A percentile compares a stretch with the other conserved stretches of the same genome.
These are phyloP conservation scores for Campylomormyrus tamandua DNA, from an alignment of 2,113 vertebrate genomes.

Conservation along the genomic window DNA sequence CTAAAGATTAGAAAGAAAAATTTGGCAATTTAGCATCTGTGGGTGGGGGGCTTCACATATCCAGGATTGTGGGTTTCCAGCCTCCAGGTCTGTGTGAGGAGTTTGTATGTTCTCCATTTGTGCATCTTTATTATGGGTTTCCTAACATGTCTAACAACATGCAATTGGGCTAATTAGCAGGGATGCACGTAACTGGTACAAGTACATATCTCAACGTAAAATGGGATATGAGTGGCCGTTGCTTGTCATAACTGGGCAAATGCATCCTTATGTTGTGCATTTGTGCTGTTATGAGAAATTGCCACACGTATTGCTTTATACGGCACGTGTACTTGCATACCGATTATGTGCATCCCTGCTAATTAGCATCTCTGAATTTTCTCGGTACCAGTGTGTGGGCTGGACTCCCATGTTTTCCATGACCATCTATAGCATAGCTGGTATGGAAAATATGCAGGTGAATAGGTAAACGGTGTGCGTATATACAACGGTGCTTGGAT, in stretches of 20 bases:
- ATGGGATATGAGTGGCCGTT: not conserved
- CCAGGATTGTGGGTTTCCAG: too few species aligned
- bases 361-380: not conserved
- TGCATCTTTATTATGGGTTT: too few species aligned
- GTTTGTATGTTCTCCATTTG: too few species aligned
- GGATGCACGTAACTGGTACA: not conserved
- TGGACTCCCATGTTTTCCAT: not conserved
- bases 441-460: too few species aligned
- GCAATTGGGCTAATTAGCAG: not conserved
- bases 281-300: not conserved
- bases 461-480: too few species aligned
- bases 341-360: not conserved
- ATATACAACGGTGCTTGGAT: too few species aligned
- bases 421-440: not conserved
- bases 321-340: not conserved
- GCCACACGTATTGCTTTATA: not conserved
- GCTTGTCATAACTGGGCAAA: not conserved
- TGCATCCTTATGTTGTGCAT: not conserved
- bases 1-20: too few species aligned
- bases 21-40: too few species aligned
- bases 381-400: not conserved
- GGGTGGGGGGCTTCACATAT: too few species aligned
- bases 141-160: not conserved
- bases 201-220: not conserved
- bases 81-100: too few species aligned